Evolutionary conservation across 30 jellyfish, hydroid and myxozoan genomes (phyloP).

Genomic region (Hydra vulgaris): DNA sequence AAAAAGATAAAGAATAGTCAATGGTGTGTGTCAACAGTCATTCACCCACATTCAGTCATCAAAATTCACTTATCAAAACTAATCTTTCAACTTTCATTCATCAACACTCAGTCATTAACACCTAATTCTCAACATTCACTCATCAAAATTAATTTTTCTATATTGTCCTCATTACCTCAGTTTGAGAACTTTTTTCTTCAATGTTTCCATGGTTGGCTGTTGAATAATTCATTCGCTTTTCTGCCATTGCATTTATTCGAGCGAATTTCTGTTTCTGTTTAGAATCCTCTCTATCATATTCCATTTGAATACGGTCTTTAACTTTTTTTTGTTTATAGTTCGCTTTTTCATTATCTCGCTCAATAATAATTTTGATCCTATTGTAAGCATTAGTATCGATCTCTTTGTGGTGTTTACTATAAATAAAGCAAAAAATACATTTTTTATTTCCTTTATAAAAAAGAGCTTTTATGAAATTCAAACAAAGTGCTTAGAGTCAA

Average conservation of each 20-base stretch:
- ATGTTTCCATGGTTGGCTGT: background rate
- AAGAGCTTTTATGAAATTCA: too few species aligned
- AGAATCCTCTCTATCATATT: background rate
- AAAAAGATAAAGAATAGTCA: background rate
- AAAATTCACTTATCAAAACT: too few species aligned
- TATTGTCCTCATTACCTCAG: background rate
- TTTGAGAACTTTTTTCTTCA: constrained; percentile 1
- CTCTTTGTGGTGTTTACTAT: constrained; percentile 8
- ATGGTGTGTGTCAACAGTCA: too few species aligned
- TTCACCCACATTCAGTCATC: too few species aligned
- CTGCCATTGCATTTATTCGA: constrained; percentile 1
- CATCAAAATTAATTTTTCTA: too few species aligned
- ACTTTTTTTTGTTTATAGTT: constrained; percentile 10
- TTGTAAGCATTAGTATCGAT: constrained; percentile 6
- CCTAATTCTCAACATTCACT: too few species aligned
- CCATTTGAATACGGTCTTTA: background rate
- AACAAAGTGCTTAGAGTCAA: too few species aligned
- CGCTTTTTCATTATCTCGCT: background rate
- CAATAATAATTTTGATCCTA: constrained; percentile 23
- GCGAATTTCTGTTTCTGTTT: constrained; percentile 1
- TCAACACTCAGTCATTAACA: too few species aligned
- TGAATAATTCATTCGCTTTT: background rate
- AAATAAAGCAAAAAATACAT: background rate
- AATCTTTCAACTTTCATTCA: too few species aligned
- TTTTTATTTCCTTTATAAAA: too few species aligned